Percentiles rank a stretch among this genome's conserved stretches.
Conservation (phyloP, 1,140 invertebrate species). For the Orius insidiosus region DNA sequence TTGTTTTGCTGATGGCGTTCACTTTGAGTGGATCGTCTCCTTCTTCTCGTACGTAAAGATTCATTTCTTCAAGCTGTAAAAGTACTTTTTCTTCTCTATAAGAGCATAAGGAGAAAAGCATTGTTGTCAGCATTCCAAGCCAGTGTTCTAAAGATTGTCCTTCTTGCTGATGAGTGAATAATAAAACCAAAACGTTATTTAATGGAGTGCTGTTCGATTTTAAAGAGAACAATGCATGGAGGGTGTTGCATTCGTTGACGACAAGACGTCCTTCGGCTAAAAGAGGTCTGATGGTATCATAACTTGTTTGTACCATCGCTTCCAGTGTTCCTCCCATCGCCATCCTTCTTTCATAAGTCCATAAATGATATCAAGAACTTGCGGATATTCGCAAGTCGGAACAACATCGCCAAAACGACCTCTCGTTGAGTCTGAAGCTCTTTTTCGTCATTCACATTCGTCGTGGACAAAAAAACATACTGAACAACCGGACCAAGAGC, state of each 20-base stretch:
- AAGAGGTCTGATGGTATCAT: constrained; percentile 50
- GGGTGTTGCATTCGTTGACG: constrained; percentile 32
- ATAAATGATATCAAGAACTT: constrained; percentile 40
- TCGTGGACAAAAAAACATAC: constrained; percentile 50
- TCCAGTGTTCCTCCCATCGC: constrained; percentile 57
- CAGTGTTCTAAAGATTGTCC: constrained; percentile 32
- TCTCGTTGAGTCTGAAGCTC: constrained; percentile 76
- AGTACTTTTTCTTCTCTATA: constrained; percentile 44
- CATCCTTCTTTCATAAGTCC: constrained; percentile 25
- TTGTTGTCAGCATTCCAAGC: constrained; percentile 52
- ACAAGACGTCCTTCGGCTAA: constrained; percentile 44
- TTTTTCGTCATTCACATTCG: constrained; percentile 40
- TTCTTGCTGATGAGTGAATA: constrained; percentile 39
- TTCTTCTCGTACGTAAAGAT: constrained; percentile 24
- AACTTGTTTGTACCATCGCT: constrained; percentile 54
- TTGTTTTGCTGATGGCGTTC: constrained; percentile 33
- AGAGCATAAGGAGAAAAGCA: constrained; percentile 44
- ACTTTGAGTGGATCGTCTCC: constrained; percentile 42
- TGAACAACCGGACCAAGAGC: constrained; percentile 64
- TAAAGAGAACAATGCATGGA: constrained; percentile 43
- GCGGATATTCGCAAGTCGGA: constrained; percentile 59
- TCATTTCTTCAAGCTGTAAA: constrained; percentile 35
- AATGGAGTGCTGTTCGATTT: constrained; percentile 51
- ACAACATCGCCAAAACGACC: constrained; percentile 66
- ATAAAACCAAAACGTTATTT: constrained; percentile 50